Evolutionary conservation across 2,113 vertebrate species (phyloP).

Genomic region (Mandrillus leucophaeus): DNA sequence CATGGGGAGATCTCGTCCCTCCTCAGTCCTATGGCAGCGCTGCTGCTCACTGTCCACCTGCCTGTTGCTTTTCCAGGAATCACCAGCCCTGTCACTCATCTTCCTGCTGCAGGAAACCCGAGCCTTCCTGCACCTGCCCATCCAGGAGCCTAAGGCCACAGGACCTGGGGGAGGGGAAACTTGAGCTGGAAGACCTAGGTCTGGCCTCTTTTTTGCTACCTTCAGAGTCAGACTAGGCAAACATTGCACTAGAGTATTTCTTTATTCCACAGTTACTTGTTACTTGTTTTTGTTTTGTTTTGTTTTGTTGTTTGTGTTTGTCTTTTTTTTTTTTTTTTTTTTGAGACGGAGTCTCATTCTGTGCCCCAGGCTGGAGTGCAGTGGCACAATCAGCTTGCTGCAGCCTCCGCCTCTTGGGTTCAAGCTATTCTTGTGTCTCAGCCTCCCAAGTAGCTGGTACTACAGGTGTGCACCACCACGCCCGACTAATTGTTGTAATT

Average conservation of each 20-base stretch:
- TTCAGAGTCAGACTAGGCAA: neutral
- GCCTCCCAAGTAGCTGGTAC: too few species aligned
- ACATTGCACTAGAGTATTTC: neutral
- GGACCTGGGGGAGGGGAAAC: neutral
- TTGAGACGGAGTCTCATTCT: too few species aligned
- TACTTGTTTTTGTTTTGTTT: neutral
- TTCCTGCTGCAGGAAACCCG: neutral
- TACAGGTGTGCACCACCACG: too few species aligned
- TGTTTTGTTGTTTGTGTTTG: too few species aligned
- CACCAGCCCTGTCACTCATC: neutral
- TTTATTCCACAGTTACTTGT: too few species aligned
- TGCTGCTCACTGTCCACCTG: neutral
- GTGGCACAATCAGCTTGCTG: too few species aligned
- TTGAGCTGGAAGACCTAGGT: neutral
- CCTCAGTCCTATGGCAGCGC: neutral
- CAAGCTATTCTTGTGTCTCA: too few species aligned
- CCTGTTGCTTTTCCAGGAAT: neutral
- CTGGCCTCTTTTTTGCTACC: neutral
- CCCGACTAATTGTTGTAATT: too few species aligned
- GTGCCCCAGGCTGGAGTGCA: too few species aligned
- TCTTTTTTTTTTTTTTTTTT: too few species aligned
- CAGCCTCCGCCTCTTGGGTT: too few species aligned
- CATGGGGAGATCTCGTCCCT: neutral
- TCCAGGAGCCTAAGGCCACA: neutral
- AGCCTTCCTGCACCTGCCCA: conserved; percentile 24